Evolutionary conservation across 2,797 vertebrate species (phyloP).

Genomic region (Enteromius argenteus): DNA sequence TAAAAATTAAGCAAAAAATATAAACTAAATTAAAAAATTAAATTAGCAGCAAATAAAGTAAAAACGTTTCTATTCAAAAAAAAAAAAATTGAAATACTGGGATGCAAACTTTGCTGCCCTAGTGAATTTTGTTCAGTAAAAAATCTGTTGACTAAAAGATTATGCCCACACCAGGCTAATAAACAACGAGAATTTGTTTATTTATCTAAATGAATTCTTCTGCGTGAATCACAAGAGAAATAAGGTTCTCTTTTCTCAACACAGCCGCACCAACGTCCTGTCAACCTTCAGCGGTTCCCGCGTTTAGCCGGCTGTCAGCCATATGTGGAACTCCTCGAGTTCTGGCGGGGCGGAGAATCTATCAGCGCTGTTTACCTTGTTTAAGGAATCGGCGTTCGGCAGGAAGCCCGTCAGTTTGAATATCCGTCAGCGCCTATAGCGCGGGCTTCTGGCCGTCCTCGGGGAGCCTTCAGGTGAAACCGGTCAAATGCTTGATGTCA

Average conservation of each 20-base stretch:
- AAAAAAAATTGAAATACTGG: too few species aligned
- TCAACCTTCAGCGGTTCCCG: not conserved
- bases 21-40: too few species aligned
- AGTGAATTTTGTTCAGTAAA: not conserved
- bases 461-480: constrained; percentile 67
- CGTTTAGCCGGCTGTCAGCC: constrained; percentile 1
- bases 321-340: not conserved
- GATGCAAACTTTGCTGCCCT: not conserved
- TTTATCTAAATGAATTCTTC: not conserved
- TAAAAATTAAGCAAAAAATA: too few species aligned
- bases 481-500: constrained; percentile 71
- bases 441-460: constrained; percentile 57
- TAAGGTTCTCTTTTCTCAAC: not conserved
- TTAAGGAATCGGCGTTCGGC: constrained; percentile 58
- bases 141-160: not conserved
- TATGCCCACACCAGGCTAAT: not conserved
- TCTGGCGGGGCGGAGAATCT: constrained; percentile 43
- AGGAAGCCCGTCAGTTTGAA: constrained; percentile 68
- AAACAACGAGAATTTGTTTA: not conserved
- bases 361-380: constrained; percentile 62
- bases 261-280: not conserved
- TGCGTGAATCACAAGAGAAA: not conserved
- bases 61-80: too few species aligned
- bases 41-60: too few species aligned
- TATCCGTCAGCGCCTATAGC: constrained; percentile 72